phyloP scores from a whole-genome alignment of 2,888 invertebrate genomes.

The Acanthoscelides obtectus region DNA sequence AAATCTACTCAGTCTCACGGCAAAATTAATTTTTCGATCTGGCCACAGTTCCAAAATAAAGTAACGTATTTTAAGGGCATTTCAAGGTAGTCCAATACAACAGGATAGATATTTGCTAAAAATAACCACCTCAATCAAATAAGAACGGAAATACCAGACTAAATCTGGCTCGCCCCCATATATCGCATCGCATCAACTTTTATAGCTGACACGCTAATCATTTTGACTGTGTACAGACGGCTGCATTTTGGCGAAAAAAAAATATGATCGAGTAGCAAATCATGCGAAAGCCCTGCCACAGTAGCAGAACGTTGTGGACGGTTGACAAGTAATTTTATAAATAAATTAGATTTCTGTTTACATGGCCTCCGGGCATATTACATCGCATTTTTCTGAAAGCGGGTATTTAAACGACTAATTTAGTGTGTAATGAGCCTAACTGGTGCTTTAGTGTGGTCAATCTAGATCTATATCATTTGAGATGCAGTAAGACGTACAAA shows the following conservation, averaged over 20 bases:
- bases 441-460: not conserved
- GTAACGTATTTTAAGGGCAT: too few relatives aligned
- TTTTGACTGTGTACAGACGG: not conserved
- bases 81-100: not conserved
- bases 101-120: not conserved
- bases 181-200: not conserved
- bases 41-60: too few relatives aligned
- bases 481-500: too few relatives aligned
- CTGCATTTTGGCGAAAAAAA: not conserved
- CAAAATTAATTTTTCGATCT: too few relatives aligned
- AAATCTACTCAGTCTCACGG: too few relatives aligned
- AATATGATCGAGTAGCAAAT: not conserved
- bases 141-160: not conserved
- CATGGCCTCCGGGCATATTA: not conserved
- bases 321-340: not conserved
- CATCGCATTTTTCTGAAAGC: not conserved
- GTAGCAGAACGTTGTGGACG: not conserved
- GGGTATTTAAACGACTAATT: not conserved
- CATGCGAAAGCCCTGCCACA: not conserved
- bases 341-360: not conserved
- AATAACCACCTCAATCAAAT: not conserved
- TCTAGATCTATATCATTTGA: not conserved
- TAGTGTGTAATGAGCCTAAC: not conserved
- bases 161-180: not conserved
- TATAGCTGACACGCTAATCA: not conserved